Evolutionary conservation across 1,140 invertebrate genomes (phyloP), one percentile per base, ranked within the genome.

Genomic region (Neomicropteryx cornuta): DNA sequence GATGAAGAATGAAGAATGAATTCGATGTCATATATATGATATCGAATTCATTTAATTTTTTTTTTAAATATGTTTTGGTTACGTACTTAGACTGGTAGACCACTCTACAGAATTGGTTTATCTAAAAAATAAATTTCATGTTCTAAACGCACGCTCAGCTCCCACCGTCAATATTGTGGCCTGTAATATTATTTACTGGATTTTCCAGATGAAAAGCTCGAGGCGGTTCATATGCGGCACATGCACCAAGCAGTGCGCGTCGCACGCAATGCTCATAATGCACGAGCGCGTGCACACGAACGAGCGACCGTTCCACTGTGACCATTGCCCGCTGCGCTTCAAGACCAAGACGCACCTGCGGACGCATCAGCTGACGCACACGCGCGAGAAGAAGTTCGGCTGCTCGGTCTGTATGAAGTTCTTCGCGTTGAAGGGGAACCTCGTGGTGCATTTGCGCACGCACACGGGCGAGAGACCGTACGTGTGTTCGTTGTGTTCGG

Each of bases 381-480:
- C 66, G 6, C 50, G 62, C 24, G 66, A 68, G 36, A 68, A 68
- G 41, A 62, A 66, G 30, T 70, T 68, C 52, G 62, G 63, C n/a
- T 71, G 68, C 44, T 68, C 62, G 1, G 60, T 70, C 17, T 70
- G 68, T 45, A 60, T 66, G 61, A 70, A 69, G 39, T 63, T 66
- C 48, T 71, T 68, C 53, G 57, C 63, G 0, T 39, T 66, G 10
- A 66, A 67, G 46, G 62, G 63, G 11, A 67, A 67, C 41, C 50
- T 70, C 11, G 61, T 67, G 3, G 60, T 66, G 1, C 68, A 70
- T 51, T 47, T 70, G 38, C 36, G 67, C 14, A 67, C 66, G 1
- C 71, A 75, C 37, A 73, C 71, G 0, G 70, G 76, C 0, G 77
- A 79, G 49, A 44, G 74, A 4, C 77, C 77, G 0, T 79, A 75